Evolutionary conservation across 2,797 vertebrate genomes (phyloP), one percentile per base, ranked within the genome.

Genomic region (Selene dorsalis): DNA sequence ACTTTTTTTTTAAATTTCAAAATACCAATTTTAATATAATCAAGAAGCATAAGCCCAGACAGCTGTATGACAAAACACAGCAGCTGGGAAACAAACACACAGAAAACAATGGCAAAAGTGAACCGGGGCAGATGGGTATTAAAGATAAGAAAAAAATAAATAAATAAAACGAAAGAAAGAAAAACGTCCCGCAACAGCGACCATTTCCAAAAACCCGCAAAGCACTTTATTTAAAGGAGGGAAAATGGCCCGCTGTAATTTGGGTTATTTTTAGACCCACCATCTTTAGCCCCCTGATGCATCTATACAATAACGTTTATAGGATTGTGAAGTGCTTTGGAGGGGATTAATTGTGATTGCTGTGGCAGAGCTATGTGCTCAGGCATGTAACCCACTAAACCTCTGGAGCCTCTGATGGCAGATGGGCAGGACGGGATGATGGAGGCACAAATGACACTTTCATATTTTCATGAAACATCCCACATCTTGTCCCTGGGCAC

Each of bases 271-370:
- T 85, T 87, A 84, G 75, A 68, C 4, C 6, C 13, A 6, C 41
- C 58, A 17, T 87, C 79, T 87, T 89, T 82, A 86, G 78, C 72
- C 83, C 58, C 32, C 63, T 67, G 75, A 86, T 80, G 65, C 69
- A 77, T 77, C 86, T 74, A 87, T 88, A 91, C 90, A 92, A 91
- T 91, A 90, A 89, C 52, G 18, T 87, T 92, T 91, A 92, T 91
- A 82, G 84, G 93, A 94, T 94, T 94, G 79, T 79, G 73, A 73
- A 73, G 80, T 24, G 84, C 84, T 94, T 94, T 93, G 87, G 63
- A 89, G 74, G 86, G 93, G 94, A 94, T 95, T 95, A 95, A 84
- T 88, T 73, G 84, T 91, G 88, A 93, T 93, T 88, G 88, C 91
- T 77, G 75, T 69, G 73, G 79, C 82, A 67, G 91, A 80, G 87